Evolutionary conservation across 2,888 invertebrate species (phyloP).

Genomic region (Cyaniris semiargus): DNA sequence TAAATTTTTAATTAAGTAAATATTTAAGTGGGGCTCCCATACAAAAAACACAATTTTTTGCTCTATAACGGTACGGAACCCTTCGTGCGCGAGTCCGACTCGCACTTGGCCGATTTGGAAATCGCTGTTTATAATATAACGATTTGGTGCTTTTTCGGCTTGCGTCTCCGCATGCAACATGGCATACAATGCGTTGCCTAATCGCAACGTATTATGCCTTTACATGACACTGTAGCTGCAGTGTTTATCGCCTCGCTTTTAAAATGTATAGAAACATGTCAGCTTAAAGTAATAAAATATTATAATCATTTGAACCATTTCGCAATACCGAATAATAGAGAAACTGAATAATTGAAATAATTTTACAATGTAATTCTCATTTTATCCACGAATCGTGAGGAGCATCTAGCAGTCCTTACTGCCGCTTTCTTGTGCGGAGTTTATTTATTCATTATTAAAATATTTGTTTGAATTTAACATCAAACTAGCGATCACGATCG

Average conservation of each 20-base stretch:
- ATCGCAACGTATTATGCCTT: neutral
- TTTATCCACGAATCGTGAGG: neutral
- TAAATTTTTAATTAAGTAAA: too few species aligned
- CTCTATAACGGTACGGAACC: too few species aligned
- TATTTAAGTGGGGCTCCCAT: too few species aligned
- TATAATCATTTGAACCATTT: neutral
- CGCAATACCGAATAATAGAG: neutral
- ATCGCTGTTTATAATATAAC: too few species aligned
- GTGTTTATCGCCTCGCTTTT: neutral
- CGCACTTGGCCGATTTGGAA: too few species aligned
- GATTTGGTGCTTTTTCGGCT: neutral
- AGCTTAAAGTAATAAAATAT: neutral
- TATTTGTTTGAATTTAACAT: conserved; percentile 7
- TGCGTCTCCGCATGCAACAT: neutral
- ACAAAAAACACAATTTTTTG: too few species aligned
- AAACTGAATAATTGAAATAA: neutral
- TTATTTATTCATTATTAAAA: conserved; percentile 17
- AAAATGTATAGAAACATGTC: neutral
- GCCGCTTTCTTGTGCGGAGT: neutral
- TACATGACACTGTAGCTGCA: neutral
- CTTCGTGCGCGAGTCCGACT: too few species aligned
- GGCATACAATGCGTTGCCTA: neutral
- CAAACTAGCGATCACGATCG: conserved; percentile 9
- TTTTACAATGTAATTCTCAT: neutral
- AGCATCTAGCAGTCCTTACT: neutral